Percentiles rank a stretch among this genome's conserved stretches.
Conservation (phyloP, 1,140 invertebrate genomes). For the Hyles euphorbiae region DNA sequence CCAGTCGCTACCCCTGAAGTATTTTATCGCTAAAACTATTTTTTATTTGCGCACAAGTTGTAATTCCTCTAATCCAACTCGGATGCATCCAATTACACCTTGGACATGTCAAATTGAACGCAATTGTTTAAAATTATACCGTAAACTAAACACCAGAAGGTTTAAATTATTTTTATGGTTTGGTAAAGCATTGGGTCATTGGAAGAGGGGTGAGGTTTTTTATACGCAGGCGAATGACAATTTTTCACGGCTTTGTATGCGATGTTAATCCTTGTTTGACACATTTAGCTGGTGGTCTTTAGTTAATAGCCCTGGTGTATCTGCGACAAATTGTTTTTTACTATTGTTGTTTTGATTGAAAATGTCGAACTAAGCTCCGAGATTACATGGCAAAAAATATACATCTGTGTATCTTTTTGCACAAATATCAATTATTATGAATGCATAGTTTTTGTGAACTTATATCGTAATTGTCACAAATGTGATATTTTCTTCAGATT, state of each 20-base stretch:
- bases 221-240: conserved; percentile 50
- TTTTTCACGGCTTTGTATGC: conserved; percentile 65
- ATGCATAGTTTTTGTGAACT: no score
- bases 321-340: conserved; percentile 36
- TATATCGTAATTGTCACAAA: no score
- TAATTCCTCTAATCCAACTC: conserved; percentile 71
- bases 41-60: conserved; percentile 68
- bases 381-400: neutral
- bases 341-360: conserved; percentile 23
- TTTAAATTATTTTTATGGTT: conserved; percentile 19
- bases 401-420: no score
- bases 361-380: conserved; percentile 3
- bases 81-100: conserved; percentile 68
- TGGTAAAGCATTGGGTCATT: conserved; percentile 25
- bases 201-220: conserved; percentile 40
- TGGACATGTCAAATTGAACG: conserved; percentile 32
- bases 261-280: conserved; percentile 67
- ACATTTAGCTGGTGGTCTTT: conserved; percentile 45
- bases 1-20: conserved; percentile 38
- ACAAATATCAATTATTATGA: no score
- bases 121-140: neutral
- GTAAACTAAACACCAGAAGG: conserved; percentile 14
- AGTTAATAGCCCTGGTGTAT: conserved; percentile 53
- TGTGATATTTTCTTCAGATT: no score
- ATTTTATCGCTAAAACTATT: conserved; percentile 37